A percentile compares a stretch with the other conserved stretches of the same genome.
These are phyloP conservation scores for Epistrophella euchroma DNA, from an alignment of 2,888 invertebrate genomes.

Conservation along the genomic window DNA sequence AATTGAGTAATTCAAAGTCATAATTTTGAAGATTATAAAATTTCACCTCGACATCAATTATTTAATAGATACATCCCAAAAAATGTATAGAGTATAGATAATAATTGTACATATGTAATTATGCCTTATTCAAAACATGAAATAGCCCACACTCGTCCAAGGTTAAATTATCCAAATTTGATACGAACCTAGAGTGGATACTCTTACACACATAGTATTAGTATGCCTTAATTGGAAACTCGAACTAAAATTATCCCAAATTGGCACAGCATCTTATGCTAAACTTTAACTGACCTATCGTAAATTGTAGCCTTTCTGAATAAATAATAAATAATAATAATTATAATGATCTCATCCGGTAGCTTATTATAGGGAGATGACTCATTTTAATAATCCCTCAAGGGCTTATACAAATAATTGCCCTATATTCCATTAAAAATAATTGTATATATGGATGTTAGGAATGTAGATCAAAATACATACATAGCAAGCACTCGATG, in stretches of 20 bases:
- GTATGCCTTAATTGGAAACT: slow-evolving; percentile 48
- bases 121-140: slow-evolving; percentile 1
- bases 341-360: slow-evolving; percentile 58
- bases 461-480: neutral
- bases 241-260: slow-evolving; percentile 51
- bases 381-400: neutral
- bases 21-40: too few species aligned
- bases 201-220: neutral
- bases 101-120: neutral
- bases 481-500: neutral
- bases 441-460: slow-evolving; percentile 3
- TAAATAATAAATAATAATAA: neutral
- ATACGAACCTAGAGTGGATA: neutral
- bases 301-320: slow-evolving; percentile 22
- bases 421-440: slow-evolving; percentile 42
- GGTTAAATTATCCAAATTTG: slow-evolving; percentile 35
- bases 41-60: neutral
- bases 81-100: too few species aligned
- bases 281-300: neutral
- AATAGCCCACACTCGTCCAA: slow-evolving; percentile 24
- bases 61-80: too few species aligned
- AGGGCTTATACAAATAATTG: slow-evolving; percentile 27
- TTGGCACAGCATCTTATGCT: slow-evolving; percentile 19
- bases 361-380: neutral
- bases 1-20: too few species aligned